Percentiles rank a stretch among this genome's conserved stretches.
Conservation (phyloP, 2,888 invertebrate species). For the Dicranocentrus wangi region DNA sequence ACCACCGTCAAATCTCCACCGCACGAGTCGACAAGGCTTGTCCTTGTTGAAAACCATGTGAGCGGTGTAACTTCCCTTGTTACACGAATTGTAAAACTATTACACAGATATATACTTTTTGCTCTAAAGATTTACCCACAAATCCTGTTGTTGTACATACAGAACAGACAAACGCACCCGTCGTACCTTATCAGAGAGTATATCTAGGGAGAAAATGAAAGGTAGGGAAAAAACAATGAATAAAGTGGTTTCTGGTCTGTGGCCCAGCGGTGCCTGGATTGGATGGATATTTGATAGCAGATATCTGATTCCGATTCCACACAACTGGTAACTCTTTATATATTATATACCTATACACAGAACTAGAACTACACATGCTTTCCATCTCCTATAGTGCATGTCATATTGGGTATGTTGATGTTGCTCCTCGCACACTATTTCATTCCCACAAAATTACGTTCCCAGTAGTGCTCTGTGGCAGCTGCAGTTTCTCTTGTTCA, state of each 20-base stretch:
- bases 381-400: background rate
- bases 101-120: no score
- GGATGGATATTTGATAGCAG: slow-evolving; percentile 58
- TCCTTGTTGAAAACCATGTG: slow-evolving; percentile 44
- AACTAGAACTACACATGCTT: slow-evolving; percentile 1
- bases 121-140: no score
- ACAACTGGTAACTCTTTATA: background rate
- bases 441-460: slow-evolving; percentile 52
- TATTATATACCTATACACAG: background rate
- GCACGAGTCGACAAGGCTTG: slow-evolving; percentile 59
- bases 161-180: no score
- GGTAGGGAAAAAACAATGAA: slow-evolving; percentile 43
- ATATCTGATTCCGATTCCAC: slow-evolving; percentile 50
- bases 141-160: no score
- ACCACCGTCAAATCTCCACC: slow-evolving; percentile 58
- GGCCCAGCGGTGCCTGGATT: slow-evolving; percentile 39
- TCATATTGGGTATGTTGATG: no score
- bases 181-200: background rate
- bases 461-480: slow-evolving; percentile 27
- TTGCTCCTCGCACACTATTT: background rate
- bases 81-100: slow-evolving; percentile 18
- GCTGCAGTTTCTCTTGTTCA: slow-evolving; percentile 21
- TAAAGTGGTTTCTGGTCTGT: slow-evolving; percentile 59
- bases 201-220: background rate
- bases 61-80: background rate